phyloP scores from a whole-genome alignment of 2,888 invertebrate species.

The Deroplatys truncata region DNA sequence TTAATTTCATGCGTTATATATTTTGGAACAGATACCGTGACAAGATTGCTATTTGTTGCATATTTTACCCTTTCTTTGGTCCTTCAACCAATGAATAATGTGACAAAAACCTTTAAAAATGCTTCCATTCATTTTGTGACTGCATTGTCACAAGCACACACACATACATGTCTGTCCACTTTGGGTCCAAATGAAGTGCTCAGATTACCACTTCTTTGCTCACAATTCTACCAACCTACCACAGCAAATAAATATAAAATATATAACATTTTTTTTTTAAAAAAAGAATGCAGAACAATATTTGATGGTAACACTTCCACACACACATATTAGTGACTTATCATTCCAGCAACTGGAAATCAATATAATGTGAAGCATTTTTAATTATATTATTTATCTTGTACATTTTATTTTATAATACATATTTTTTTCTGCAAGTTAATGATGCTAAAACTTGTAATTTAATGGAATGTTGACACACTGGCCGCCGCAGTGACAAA shows the following conservation, averaged over 20 bases:
- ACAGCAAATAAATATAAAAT: slow-evolving; percentile 10
- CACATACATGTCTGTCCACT: not conserved
- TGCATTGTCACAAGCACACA: not conserved
- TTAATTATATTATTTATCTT: not conserved
- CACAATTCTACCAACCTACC: not conserved
- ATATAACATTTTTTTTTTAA: not conserved
- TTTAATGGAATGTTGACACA: not conserved
- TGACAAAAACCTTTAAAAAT: not conserved
- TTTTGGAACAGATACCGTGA: not conserved
- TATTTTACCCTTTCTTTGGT: not conserved
- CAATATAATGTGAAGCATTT: not conserved
- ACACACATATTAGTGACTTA: slow-evolving; percentile 8
- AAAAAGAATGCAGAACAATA: not conserved
- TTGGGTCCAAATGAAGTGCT: not conserved
- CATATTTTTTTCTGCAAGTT: not conserved
- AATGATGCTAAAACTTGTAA: not conserved
- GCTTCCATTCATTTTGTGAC: not conserved
- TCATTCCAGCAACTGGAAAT: slow-evolving; percentile 3
- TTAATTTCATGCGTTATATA: not conserved
- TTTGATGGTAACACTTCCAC: slow-evolving; percentile 8
- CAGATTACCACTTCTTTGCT: not conserved
- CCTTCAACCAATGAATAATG: not conserved
- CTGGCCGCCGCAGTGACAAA: not conserved
- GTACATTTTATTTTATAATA: slow-evolving; percentile 6
- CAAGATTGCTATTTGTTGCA: not conserved